Conservation (phyloP, 2,888 invertebrate genomes). For the Dryadula phaetusa region DNA sequence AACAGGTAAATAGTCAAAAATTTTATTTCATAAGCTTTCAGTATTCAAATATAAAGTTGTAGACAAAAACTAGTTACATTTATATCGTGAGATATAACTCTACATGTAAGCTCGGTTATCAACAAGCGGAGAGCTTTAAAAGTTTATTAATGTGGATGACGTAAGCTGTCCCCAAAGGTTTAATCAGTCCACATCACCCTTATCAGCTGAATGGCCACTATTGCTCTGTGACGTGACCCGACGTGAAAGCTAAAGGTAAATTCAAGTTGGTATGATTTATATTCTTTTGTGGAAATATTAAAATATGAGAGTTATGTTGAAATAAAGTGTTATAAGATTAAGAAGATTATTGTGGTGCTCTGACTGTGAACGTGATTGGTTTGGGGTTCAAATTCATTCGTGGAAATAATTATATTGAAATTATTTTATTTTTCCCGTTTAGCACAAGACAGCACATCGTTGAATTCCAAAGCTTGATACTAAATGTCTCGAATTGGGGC, state of each 20-base stretch:
- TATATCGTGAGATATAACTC: background rate
- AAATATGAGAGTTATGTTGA: background rate
- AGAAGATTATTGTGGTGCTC: too few relatives aligned
- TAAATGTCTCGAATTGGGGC: too few relatives aligned
- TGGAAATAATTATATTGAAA: too few relatives aligned
- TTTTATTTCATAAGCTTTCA: background rate
- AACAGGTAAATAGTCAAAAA: background rate
- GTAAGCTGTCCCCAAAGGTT: constrained; percentile 32
- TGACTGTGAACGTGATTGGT: too few relatives aligned
- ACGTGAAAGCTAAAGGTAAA: constrained; percentile 36
- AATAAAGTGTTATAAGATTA: too few relatives aligned
- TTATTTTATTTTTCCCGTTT: too few relatives aligned
- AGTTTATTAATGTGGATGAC: constrained; percentile 28
- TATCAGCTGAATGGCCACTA: constrained; percentile 31
- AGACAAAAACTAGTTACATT: background rate
- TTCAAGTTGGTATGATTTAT: background rate
- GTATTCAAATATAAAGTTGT: background rate
- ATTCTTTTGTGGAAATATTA: background rate
- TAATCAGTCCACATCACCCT: constrained; percentile 39
- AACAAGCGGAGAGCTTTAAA: constrained; percentile 19
- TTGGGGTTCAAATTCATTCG: too few relatives aligned
- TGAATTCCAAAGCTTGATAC: too few relatives aligned
- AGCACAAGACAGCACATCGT: too few relatives aligned
- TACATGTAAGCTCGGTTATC: constrained; percentile 8
- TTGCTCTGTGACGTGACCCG: constrained; percentile 46